Percentiles rank a stretch among this genome's conserved stretches.
Evolutionary conservation across 2,888 invertebrate genomes (phyloP).

Genomic region (Thysanoteuthis rhombus): DNA sequence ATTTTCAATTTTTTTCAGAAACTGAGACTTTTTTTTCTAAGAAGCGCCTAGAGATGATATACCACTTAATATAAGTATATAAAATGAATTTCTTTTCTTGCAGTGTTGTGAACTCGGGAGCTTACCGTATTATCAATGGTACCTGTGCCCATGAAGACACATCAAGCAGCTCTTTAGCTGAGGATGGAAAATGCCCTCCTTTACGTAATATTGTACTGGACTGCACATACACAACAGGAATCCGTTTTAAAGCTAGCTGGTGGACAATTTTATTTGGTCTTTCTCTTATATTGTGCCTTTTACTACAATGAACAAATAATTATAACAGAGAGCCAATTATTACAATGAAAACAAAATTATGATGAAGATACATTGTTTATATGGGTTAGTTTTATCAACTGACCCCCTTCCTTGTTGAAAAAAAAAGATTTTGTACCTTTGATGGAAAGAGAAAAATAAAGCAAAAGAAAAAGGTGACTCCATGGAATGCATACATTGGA

Average conservation of each 20-base stretch:
- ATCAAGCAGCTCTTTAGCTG: constrained; percentile 58
- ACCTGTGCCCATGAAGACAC: constrained; percentile 67
- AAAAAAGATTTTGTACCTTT: background rate
- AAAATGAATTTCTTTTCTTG: constrained; percentile 36
- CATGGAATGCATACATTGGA: background rate
- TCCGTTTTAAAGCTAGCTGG: constrained; percentile 18
- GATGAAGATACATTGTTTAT: background rate
- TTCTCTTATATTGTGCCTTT: constrained; percentile 19
- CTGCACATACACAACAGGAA: constrained; percentile 49
- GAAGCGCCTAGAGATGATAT: no score
- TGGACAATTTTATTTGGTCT: constrained; percentile 28
- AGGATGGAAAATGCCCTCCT: constrained; percentile 63
- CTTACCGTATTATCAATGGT: constrained; percentile 68
- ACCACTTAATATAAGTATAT: no score
- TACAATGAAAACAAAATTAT: background rate
- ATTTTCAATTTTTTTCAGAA: no score
- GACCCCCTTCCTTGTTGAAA: no score
- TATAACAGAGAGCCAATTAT: background rate
- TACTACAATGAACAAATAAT: constrained; percentile 18
- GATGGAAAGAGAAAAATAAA: background rate
- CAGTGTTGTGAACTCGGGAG: constrained; percentile 68
- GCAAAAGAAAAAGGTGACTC: background rate
- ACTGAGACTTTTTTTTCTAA: no score
- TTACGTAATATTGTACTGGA: constrained; percentile 56
- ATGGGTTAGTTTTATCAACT: background rate